phyloP scores from a whole-genome alignment of 2,113 vertebrate genomes.

The Candoia aspera region DNA sequence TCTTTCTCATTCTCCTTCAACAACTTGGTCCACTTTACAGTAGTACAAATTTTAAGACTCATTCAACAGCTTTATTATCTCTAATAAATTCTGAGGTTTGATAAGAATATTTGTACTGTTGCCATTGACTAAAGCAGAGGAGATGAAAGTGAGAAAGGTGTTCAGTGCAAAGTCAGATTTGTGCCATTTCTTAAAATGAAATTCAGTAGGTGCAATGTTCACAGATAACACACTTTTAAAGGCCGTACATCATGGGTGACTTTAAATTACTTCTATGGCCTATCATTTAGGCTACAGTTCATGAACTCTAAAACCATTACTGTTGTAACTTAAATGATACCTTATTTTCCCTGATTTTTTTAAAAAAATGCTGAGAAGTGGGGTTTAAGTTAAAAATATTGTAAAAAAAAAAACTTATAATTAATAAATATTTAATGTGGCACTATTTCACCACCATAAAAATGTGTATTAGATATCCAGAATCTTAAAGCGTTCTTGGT shows the following conservation, averaged over 20 bases:
- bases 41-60: conserved; percentile 88
- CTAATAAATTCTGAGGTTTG: conserved; percentile 88
- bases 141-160: conserved; percentile 77
- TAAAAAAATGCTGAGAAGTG: conserved; percentile 53
- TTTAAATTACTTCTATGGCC: conserved; percentile 63
- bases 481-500: conserved; percentile 74
- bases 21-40: conserved; percentile 88
- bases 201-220: conserved; percentile 73
- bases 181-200: conserved; percentile 76
- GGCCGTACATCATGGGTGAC: conserved; percentile 57
- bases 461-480: conserved; percentile 67
- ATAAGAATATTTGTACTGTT: conserved; percentile 79
- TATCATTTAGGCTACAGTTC: conserved; percentile 68
- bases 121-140: conserved; percentile 83
- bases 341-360: conserved; percentile 70
- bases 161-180: conserved; percentile 88
- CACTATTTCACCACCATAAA: conserved; percentile 66
- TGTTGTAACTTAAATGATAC: conserved; percentile 70
- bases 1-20: conserved; percentile 75
- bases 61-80: conserved; percentile 86
- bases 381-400: conserved; percentile 69
- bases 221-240: conserved; percentile 64
- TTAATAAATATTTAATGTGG: conserved; percentile 73
- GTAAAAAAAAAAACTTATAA: conserved; percentile 63
- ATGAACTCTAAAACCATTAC: conserved; percentile 63